Base-by-base conservation (phyloP, 1,140 invertebrate genomes). In the Cotesia vestalis region DNA sequence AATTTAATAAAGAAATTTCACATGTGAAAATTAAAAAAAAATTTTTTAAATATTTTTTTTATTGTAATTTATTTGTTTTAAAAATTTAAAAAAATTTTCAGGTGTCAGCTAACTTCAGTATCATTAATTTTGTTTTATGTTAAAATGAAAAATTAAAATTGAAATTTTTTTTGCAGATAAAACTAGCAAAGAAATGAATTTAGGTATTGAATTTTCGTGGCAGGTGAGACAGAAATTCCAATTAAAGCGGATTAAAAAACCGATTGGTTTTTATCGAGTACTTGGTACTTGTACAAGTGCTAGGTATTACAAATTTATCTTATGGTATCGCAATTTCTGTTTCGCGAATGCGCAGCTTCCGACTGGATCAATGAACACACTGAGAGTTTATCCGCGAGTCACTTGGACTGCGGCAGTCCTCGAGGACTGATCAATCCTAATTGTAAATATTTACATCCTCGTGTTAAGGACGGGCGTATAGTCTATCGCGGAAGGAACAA, bases 261-360 rank as follows among this genome's bases (percentile, higher is more conserved):
- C 40, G 5, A 46, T 46, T 9, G 40, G 11, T 46, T 46, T 46
- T 46, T 46, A 9, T 46, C 40, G 11, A 46, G 40, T 46, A 46
- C 40, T 46, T 46, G 6, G 1, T 46, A 46, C 40, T 46, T 46
- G 6, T 46, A 46, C 40, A 46, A 46, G 40, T 46, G 11, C 40
- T 46, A 2, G 40, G 40, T 46, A 46, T 9, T 9, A 46, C 11
- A 46, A 46, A 46, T 46, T 46, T 46, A 46, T 46, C 40, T 11
- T 11, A 9, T 11, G 40, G 40, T 46, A 46, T 46, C 40, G 40
- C 40, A 46, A 46, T 46, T 35, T 17, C 38, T 27, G 46, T 52
- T 38, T 6, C 38, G 52, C 53, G 17, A 71, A 68, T 66, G 75
- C 75, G 75, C 75, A 76, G 75, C 75, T 73, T 76, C 75, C 72